phyloP scores from a whole-genome alignment of 2,797 vertebrate species.

The Anniella stebbinsi region DNA sequence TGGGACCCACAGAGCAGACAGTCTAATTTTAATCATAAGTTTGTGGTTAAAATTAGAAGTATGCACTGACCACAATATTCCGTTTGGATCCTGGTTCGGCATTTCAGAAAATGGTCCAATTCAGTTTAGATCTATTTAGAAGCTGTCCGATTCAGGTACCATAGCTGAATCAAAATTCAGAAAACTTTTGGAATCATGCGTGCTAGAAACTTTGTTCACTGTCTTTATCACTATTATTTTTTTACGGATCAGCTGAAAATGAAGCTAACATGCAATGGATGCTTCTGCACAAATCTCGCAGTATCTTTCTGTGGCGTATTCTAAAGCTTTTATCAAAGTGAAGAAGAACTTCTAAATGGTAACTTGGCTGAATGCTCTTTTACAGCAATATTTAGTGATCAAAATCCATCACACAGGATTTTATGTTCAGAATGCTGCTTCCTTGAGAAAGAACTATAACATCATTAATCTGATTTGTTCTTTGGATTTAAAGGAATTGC shows the following conservation, averaged over 20 bases:
- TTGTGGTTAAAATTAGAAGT: neutral
- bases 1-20: neutral
- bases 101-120: too few relatives aligned
- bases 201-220: neutral
- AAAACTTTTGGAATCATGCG: neutral
- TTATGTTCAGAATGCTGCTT: conserved; percentile 58
- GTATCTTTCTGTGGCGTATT: conserved; percentile 28
- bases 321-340: conserved; percentile 38
- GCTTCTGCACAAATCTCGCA: conserved; percentile 9
- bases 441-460: conserved; percentile 45
- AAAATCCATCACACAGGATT: conserved; percentile 58
- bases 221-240: neutral
- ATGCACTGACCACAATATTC: too few relatives aligned
- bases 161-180: too few relatives aligned
- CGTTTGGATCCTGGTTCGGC: neutral
- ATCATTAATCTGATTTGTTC: conserved; percentile 64
- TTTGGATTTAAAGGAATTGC: conserved; percentile 61
- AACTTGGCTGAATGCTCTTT: conserved; percentile 27
- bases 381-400: conserved; percentile 57
- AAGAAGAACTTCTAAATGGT: conserved; percentile 30
- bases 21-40: neutral
- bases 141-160: too few relatives aligned
- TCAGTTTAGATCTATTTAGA: too few relatives aligned
- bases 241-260: conserved; percentile 11
- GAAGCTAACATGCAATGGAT: conserved; percentile 16